These are phyloP conservation scores for Drosophila kambysellisi DNA, from an alignment of 2,888 invertebrate species.

Conservation along the genomic window DNA sequence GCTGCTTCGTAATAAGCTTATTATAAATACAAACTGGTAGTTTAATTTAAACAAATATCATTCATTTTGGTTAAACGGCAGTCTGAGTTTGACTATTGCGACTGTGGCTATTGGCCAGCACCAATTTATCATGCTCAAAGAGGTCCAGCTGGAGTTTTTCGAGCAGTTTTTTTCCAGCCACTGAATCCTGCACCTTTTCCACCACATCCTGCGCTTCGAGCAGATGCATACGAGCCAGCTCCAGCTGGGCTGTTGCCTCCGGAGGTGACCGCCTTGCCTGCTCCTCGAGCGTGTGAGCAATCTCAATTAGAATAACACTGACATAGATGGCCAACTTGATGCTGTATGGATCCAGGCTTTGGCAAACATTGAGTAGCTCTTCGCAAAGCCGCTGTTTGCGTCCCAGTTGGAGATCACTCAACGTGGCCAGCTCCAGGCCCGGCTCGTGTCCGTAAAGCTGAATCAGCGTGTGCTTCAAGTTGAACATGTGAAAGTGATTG, in stretches of 20 bases:
- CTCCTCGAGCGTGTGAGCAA: constrained; percentile 87
- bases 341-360: constrained; percentile 90
- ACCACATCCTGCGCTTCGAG: constrained; percentile 76
- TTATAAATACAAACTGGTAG: constrained; percentile 10
- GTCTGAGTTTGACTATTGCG: constrained; percentile 24
- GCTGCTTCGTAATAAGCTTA: constrained; percentile 18
- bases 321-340: constrained; percentile 91
- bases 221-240: constrained; percentile 68
- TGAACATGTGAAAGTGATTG: constrained; percentile 93
- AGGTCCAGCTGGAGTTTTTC: constrained; percentile 62
- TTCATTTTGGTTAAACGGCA: not conserved
- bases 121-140: constrained; percentile 62
- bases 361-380: constrained; percentile 88
- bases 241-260: constrained; percentile 47
- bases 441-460: constrained; percentile 91
- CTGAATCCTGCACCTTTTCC: constrained; percentile 82
- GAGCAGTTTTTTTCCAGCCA: constrained; percentile 81
- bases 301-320: constrained; percentile 91
- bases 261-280: constrained; percentile 84
- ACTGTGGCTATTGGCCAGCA: constrained; percentile 36
- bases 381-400: constrained; percentile 89
- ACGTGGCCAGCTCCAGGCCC: constrained; percentile 86
- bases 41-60: not conserved
- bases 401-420: constrained; percentile 87
- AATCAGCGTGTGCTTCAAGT: constrained; percentile 92